Percentiles rank a stretch among this genome's conserved stretches.
phyloP scores from a whole-genome alignment of 1,140 invertebrate species.

The silkworm (Bombyx mori) region DNA sequence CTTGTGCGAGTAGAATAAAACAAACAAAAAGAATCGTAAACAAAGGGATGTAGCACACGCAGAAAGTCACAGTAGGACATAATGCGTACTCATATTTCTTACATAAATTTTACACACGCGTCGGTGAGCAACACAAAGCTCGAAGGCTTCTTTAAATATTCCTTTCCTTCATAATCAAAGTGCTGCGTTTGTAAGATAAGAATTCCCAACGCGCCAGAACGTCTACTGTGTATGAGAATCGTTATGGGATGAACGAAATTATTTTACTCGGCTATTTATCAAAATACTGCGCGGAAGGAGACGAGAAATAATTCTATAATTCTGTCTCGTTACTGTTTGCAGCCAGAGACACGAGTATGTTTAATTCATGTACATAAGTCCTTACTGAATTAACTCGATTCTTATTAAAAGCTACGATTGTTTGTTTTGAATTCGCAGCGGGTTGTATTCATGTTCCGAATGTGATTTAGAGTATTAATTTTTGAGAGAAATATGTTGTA shows the following conservation, averaged over 20 bases:
- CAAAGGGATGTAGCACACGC: too few relatives aligned
- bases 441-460: too few relatives aligned
- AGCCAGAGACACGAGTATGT: background rate
- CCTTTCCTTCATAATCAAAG: constrained; percentile 65
- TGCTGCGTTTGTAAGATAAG: constrained; percentile 63
- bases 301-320: constrained; percentile 6
- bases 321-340: background rate
- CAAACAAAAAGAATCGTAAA: too few relatives aligned
- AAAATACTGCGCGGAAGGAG: constrained; percentile 34
- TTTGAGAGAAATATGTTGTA: too few relatives aligned
- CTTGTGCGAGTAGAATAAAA: too few relatives aligned
- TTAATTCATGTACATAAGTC: too few relatives aligned
- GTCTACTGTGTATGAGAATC: constrained; percentile 34
- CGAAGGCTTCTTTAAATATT: constrained; percentile 63
- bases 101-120: constrained; percentile 53
- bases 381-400: too few relatives aligned
- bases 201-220: constrained; percentile 48
- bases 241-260: constrained; percentile 44
- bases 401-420: too few relatives aligned
- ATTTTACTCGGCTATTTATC: constrained; percentile 58
- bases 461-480: too few relatives aligned
- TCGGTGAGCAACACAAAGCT: constrained; percentile 48
- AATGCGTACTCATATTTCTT: constrained; percentile 38
- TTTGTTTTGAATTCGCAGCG: too few relatives aligned
- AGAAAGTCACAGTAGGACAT: constrained; percentile 2